phyloP scores from a whole-genome alignment of 37 sponge, comb jelly and placozoan species.

The Oscarella lobularis region DNA sequence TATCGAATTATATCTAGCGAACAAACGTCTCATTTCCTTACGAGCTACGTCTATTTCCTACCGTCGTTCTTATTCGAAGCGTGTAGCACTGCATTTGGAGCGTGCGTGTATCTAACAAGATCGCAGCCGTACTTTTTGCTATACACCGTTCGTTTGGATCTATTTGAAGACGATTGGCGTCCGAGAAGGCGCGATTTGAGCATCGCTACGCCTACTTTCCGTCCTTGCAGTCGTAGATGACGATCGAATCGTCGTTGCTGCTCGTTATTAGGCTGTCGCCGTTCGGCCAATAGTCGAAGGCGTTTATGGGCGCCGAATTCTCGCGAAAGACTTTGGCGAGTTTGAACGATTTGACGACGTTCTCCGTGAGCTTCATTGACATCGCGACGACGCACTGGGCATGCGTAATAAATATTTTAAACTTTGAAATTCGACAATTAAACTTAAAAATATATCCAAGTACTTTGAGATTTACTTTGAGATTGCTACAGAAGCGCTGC shows the following conservation, averaged over 20 bases:
- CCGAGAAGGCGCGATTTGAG: not conserved
- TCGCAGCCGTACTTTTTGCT: constrained; percentile 98
- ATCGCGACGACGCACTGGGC: not conserved
- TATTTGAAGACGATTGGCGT: constrained; percentile 7
- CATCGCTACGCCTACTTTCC: constrained; percentile 57
- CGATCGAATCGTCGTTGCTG: constrained; percentile 92
- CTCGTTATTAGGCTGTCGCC: constrained; percentile 91
- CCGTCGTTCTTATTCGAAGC: constrained; percentile 78
- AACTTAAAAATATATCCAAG: too few relatives aligned
- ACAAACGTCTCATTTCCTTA: too few relatives aligned
- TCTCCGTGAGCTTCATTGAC: constrained; percentile 85
- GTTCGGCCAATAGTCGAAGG: constrained; percentile 71
- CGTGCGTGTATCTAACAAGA: constrained; percentile 89
- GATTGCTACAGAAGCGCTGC: too few relatives aligned
- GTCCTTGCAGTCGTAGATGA: constrained; percentile 86
- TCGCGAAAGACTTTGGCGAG: constrained; percentile 96
- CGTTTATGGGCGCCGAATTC: constrained; percentile 79
- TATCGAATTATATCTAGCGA: constrained; percentile 90
- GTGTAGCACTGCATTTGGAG: constrained; percentile 88
- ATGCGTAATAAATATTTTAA: not conserved
- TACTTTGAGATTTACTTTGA: too few relatives aligned
- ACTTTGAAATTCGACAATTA: not conserved
- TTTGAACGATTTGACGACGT: constrained; percentile 69
- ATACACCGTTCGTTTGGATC: constrained; percentile 80
- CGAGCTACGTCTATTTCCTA: not conserved